phyloP scores from a whole-genome alignment of 53 echinoderm and acorn worm genomes.

The Luidia sarsii region DNA sequence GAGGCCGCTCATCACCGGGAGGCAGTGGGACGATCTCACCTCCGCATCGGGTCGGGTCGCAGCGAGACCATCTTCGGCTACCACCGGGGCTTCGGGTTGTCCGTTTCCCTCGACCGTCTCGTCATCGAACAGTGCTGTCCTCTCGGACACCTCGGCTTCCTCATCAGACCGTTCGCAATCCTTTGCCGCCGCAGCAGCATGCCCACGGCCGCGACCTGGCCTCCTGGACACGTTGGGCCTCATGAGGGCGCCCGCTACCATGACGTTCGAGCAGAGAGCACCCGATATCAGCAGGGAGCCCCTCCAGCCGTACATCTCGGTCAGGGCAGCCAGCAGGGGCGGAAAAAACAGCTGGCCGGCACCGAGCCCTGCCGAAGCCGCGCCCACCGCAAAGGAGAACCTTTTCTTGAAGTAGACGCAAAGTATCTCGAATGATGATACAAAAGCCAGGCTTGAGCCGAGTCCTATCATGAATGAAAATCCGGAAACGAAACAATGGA shows the following conservation, averaged over 20 bases:
- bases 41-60: no score
- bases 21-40: no score
- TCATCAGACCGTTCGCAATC: neutral
- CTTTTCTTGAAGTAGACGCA: slow-evolving; percentile 9
- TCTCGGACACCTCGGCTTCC: no score
- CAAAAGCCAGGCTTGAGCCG: neutral
- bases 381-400: neutral
- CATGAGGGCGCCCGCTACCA: slow-evolving; percentile 28
- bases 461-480: neutral
- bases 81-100: no score
- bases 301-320: neutral
- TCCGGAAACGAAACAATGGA: neutral
- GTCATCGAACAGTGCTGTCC: no score
- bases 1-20: no score
- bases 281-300: neutral
- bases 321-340: neutral
- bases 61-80: no score
- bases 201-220: no score
- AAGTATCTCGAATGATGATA: neutral
- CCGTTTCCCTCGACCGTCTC: no score
- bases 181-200: neutral
- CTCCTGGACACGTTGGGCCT: neutral
- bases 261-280: neutral
- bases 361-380: neutral
- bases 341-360: neutral